phyloP scores from a whole-genome alignment of 2,113 vertebrate species.

The Hiodon alosoides region DNA sequence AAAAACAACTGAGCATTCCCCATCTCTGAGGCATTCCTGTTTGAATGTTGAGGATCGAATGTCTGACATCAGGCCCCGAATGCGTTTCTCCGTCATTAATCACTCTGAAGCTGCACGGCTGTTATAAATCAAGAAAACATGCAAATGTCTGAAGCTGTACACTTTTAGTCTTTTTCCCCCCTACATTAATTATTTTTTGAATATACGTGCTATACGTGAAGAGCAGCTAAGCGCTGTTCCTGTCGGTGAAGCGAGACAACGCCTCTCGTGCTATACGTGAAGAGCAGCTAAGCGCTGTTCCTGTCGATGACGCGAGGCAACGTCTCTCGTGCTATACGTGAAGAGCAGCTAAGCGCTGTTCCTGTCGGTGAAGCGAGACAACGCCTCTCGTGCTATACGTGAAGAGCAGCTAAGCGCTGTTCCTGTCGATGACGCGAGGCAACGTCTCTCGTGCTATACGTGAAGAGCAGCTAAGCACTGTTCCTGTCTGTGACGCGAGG shows the following conservation, averaged over 20 bases:
- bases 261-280: neutral
- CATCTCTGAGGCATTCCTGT: conserved; percentile 7
- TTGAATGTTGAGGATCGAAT: conserved; percentile 8
- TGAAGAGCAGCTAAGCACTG: neutral
- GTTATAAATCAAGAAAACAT: conserved; percentile 5
- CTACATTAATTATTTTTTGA: neutral
- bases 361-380: too few relatives aligned
- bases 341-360: too few relatives aligned
- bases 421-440: too few relatives aligned
- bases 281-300: neutral
- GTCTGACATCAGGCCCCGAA: conserved; percentile 18
- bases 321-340: too few relatives aligned
- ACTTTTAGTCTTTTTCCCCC: neutral
- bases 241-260: neutral
- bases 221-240: neutral
- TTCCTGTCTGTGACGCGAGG: too few relatives aligned
- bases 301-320: neutral
- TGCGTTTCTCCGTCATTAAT: conserved; percentile 20
- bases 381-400: too few relatives aligned
- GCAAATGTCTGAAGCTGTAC: neutral
- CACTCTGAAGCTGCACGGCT: neutral
- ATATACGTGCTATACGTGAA: neutral
- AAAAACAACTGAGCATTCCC: neutral
- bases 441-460: neutral
- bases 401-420: too few relatives aligned